These are phyloP conservation scores for Echinometra lucunter DNA, from an alignment of 53 echinoderm and acorn worm species.

Conservation along the genomic window DNA sequence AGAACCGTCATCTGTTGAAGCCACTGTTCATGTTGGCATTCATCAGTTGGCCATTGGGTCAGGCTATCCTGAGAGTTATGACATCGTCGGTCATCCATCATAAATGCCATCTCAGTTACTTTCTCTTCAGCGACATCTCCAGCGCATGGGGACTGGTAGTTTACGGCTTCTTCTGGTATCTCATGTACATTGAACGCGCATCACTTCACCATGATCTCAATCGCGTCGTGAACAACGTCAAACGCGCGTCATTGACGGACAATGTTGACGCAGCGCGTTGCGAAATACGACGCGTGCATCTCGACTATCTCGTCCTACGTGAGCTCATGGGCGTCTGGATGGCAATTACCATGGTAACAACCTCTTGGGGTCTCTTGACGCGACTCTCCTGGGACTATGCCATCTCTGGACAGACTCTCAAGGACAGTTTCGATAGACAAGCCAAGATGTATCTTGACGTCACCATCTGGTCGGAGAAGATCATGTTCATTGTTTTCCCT, in stretches of 20 bases:
- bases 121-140: slow-evolving; percentile 13
- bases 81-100: neutral
- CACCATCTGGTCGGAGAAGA: slow-evolving; percentile 34
- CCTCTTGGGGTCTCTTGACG: slow-evolving; percentile 37
- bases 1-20: neutral
- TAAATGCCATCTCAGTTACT: neutral
- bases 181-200: slow-evolving; percentile 53
- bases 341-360: slow-evolving; percentile 43
- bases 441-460: neutral
- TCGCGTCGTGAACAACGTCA: neutral
- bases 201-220: slow-evolving; percentile 44
- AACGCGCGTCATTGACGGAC: neutral
- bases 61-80: slow-evolving; percentile 15
- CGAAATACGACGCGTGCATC: slow-evolving; percentile 5
- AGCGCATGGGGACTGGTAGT: neutral
- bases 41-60: slow-evolving; percentile 16
- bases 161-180: slow-evolving; percentile 55
- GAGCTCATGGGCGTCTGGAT: slow-evolving; percentile 30
- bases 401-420: neutral
- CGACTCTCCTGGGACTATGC: slow-evolving; percentile 36
- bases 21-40: neutral
- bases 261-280: slow-evolving; percentile 45
- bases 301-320: slow-evolving; percentile 12
- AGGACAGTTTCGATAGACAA: neutral
- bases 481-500: slow-evolving; percentile 37